Conservation (phyloP, 2,888 invertebrate species). For the Galeruca laticollis region DNA sequence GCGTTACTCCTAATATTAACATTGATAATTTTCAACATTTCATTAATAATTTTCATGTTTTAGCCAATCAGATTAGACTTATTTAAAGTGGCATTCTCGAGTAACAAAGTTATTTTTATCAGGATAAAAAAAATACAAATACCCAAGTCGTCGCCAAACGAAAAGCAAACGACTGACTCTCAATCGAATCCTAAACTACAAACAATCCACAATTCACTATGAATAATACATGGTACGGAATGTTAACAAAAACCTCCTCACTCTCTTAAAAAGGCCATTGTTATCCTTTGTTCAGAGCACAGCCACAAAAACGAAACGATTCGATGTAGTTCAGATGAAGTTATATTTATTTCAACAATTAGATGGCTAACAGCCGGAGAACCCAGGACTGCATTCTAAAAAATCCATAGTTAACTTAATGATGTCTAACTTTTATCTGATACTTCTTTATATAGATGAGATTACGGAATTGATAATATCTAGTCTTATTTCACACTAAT, state of each 20-base stretch:
- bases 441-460: neutral
- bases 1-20: no score
- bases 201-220: conserved; percentile 42
- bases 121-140: conserved; percentile 28
- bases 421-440: conserved; percentile 1
- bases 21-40: no score
- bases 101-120: conserved; percentile 30
- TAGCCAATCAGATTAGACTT: conserved; percentile 25
- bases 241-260: conserved; percentile 52
- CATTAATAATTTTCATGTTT: neutral
- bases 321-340: conserved; percentile 52
- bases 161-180: conserved; percentile 24
- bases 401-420: neutral
- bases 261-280: conserved; percentile 52
- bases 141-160: conserved; percentile 25
- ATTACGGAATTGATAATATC: neutral
- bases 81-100: conserved; percentile 24
- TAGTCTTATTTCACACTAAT: no score
- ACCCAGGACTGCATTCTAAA: neutral
- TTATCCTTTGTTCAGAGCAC: conserved; percentile 50
- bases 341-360: conserved; percentile 57
- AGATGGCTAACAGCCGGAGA: conserved; percentile 35
- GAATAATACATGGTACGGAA: conserved; percentile 52
- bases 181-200: conserved; percentile 45
- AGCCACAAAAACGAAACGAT: conserved; percentile 48